Evolutionary conservation across 1,140 invertebrate species (phyloP).

Genomic region (Nomia melanderi): DNA sequence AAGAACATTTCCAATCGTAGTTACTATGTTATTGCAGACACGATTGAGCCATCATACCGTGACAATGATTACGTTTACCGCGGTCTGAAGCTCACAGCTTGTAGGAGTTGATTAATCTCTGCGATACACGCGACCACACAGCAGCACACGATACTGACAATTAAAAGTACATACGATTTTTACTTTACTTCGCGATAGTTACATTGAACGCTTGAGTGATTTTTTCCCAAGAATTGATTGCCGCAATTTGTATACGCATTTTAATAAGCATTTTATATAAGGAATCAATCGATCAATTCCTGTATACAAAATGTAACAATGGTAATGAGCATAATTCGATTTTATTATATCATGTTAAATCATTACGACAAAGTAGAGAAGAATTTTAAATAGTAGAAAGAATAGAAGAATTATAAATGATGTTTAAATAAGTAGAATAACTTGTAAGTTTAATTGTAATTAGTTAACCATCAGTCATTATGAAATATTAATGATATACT

Average conservation of each 20-base stretch:
- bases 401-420: too few species aligned
- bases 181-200: conserved; percentile 9
- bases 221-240: not conserved
- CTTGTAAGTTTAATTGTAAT: too few species aligned
- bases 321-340: too few species aligned
- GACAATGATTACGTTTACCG: conserved; percentile 42
- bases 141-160: conserved; percentile 31
- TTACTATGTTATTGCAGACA: conserved; percentile 3
- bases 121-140: conserved; percentile 23
- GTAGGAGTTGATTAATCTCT: conserved; percentile 42
- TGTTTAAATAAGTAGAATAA: too few species aligned
- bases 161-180: conserved; percentile 27
- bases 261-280: too few species aligned
- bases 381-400: too few species aligned
- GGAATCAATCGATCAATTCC: not conserved
- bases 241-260: not conserved
- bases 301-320: too few species aligned
- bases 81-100: conserved; percentile 30
- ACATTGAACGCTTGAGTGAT: not conserved
- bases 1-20: not conserved
- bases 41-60: conserved; percentile 22
- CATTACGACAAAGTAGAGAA: too few species aligned
- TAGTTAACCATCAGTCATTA: too few species aligned
- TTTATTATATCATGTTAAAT: too few species aligned
- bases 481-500: too few species aligned